Base-by-base conservation (phyloP, 2,888 invertebrate genomes). In the Polydrusus tereticollis region DNA sequence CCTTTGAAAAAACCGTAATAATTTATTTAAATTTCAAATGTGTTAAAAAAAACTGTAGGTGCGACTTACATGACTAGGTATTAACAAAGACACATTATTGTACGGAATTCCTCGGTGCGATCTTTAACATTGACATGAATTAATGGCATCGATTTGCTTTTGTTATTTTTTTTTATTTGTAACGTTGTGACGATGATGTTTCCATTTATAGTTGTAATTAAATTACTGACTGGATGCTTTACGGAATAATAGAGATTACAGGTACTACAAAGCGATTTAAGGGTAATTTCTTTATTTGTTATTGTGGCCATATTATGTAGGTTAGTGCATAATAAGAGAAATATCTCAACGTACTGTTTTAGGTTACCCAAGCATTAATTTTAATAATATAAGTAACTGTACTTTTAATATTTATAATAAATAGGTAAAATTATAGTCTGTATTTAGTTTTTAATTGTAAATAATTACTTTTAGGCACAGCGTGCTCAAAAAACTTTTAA, bases 111-210 rank as follows among this genome's bases (percentile, higher is more conserved):
- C 29, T 55, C 29, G n/a, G 23, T 55, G 8, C 10, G 52, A 55
- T 55, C 52, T 55, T 55, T 55, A 55, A 55, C 52, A 55, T 55
- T 55, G 52, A 55, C 52, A 55, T 16, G 23, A 16, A 55, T 55
- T n/a, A n/a, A 18, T 55, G 16, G 52, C 29, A 29, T 29, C 29
- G 29, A 55, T 55, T 29, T 7, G 29, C 52, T 29, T 55, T 55
- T 55, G 52, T 55, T 55, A 29, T 55, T 55, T 55, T 52, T 55
- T 55, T 33, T 55, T 55, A 16, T n/a, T n/a, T n/a, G n/a, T n/a
- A n/a, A n/a, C n/a, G n/a, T n/a, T n/a, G 52, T 55, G 16, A 55
- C 52, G 29, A 29, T 55, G 52, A 55, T 16, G 52, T 55, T 33
- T 29, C 14, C 29, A 12, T 55, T 55, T 55, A n/a, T n/a, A 55